Conservation (phyloP, 1,140 invertebrate genomes). For the Arion vulgaris region DNA sequence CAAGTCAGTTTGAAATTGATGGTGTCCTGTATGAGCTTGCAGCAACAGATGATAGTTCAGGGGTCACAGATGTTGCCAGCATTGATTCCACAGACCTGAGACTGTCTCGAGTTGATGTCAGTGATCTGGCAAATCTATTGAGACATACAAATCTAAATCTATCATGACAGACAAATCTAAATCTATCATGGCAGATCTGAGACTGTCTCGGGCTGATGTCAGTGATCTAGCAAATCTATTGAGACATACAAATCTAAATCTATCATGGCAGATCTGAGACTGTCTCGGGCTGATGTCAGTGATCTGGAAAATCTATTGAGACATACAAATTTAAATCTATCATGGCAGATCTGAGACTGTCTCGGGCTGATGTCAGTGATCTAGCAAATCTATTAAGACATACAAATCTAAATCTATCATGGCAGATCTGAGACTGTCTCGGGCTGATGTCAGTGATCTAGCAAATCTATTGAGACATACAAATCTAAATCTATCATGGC, state of each 20-base stretch:
- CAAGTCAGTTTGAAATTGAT: conserved; percentile 35
- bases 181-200: too few species aligned
- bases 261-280: too few species aligned
- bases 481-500: not conserved
- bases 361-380: too few species aligned
- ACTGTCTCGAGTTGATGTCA: not conserved
- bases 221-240: not conserved
- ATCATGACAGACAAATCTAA: not conserved
- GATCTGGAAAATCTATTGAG: too few species aligned
- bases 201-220: not conserved
- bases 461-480: conserved; percentile 16
- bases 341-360: too few species aligned
- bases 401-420: too few species aligned
- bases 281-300: too few species aligned
- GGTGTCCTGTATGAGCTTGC: conserved; percentile 27
- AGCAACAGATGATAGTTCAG: not conserved
- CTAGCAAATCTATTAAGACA: too few species aligned
- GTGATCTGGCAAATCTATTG: conserved; percentile 15
- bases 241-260: not conserved
- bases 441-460: not conserved
- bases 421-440: not conserved
- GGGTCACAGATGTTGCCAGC: not conserved
- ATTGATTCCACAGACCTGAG: conserved; percentile 7
- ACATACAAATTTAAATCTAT: too few species aligned
- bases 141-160: not conserved